phyloP scores from a whole-genome alignment of 2,113 vertebrate species.

The Heterochromis multidens region DNA sequence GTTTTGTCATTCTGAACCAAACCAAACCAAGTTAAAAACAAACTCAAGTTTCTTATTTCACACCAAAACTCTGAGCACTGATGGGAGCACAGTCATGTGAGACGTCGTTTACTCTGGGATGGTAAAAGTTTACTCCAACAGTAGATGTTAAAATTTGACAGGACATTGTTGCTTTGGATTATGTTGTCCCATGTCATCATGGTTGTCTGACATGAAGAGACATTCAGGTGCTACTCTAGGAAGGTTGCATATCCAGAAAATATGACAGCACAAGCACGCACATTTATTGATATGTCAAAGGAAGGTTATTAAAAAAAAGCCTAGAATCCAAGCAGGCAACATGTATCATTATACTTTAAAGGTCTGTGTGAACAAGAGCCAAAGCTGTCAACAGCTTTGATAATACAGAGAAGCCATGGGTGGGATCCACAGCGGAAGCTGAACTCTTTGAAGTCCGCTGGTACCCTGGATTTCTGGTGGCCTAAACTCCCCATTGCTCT shows the following conservation, averaged over 20 bases:
- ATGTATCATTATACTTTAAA: slow-evolving; percentile 37
- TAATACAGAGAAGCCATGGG: slow-evolving; percentile 1
- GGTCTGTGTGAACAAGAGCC: slow-evolving; percentile 23
- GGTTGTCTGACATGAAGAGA: background rate
- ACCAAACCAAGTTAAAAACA: background rate
- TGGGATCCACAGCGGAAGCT: background rate
- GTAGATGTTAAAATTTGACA: background rate
- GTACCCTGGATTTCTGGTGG: background rate
- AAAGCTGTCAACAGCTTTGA: slow-evolving; percentile 28
- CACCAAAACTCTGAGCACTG: background rate
- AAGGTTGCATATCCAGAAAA: background rate
- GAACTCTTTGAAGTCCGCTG: slow-evolving; percentile 10
- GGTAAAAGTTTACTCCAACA: background rate
- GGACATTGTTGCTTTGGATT: background rate
- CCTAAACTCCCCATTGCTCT: background rate
- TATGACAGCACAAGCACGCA: background rate
- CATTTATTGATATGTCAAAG: background rate
- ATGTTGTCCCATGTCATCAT: background rate
- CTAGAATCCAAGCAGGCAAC: slow-evolving; percentile 3
- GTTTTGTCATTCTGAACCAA: no score
- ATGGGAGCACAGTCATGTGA: background rate
- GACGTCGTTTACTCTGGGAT: background rate
- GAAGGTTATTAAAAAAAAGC: background rate
- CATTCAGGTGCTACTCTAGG: background rate
- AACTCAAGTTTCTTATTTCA: background rate